Percentiles rank a stretch among this genome's conserved stretches.
Evolutionary conservation across 2,797 vertebrate species (phyloP).

Genomic region (Acanthurus tractus): DNA sequence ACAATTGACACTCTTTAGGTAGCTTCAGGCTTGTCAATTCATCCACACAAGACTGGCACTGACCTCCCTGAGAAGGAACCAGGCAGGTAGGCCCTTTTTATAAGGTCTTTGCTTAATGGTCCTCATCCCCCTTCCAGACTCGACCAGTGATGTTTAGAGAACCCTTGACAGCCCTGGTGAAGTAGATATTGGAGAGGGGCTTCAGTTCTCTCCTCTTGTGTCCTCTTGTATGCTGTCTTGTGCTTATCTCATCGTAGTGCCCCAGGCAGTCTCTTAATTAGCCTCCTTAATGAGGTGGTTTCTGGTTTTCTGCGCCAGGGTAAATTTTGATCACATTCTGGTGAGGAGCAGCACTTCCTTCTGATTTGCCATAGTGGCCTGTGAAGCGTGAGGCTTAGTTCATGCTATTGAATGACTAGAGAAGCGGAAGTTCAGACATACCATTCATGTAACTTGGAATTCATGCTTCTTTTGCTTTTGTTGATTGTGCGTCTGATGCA

Average conservation of each 20-base stretch:
- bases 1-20: constrained; percentile 66
- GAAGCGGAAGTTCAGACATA: constrained; percentile 5
- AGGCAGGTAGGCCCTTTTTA: constrained; percentile 67
- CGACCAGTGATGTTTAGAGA: constrained; percentile 65
- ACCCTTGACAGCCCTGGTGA: constrained; percentile 69
- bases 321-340: constrained; percentile 75
- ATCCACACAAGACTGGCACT: constrained; percentile 55
- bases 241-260: constrained; percentile 60
- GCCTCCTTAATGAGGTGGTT: constrained; percentile 78
- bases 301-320: constrained; percentile 63
- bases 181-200: constrained; percentile 55
- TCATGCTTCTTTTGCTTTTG: constrained; percentile 5
- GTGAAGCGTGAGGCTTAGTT: constrained; percentile 17
- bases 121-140: constrained; percentile 61
- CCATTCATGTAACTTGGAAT: neutral
- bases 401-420: neutral
- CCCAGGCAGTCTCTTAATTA: constrained; percentile 79
- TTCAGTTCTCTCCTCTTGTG: constrained; percentile 66
- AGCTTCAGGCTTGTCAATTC: constrained; percentile 58
- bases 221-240: constrained; percentile 62
- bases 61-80: constrained; percentile 56
- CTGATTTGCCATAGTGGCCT: constrained; percentile 44
- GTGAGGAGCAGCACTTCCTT: constrained; percentile 42
- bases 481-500: neutral
- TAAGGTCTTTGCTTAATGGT: constrained; percentile 63